Conservation (phyloP, 2,113 vertebrate species). For the Trachemys scripta region DNA sequence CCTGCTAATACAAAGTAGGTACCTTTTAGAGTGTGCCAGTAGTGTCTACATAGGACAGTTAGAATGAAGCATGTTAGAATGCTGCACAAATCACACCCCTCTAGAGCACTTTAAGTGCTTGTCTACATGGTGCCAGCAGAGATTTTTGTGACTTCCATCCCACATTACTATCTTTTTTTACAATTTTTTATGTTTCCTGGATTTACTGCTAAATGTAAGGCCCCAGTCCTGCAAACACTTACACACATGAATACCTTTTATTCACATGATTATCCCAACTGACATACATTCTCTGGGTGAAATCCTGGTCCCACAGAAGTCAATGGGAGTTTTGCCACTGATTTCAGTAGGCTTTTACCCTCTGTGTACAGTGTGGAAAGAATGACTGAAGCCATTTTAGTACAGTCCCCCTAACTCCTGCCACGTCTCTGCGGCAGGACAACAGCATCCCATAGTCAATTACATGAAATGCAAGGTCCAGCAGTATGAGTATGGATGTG, state of each 20-base stretch:
- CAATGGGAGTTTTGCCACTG: not conserved
- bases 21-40: not conserved
- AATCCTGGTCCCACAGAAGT: not conserved
- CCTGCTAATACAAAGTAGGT: not conserved
- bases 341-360: not conserved
- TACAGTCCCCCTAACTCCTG: not conserved
- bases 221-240: not conserved
- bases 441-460: not conserved
- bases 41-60: not conserved
- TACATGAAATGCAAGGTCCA: not conserved
- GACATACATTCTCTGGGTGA: not conserved
- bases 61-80: not conserved
- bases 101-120: not conserved
- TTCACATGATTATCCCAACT: not conserved
- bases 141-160: not conserved
- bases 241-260: not conserved
- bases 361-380: not conserved
- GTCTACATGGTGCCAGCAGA: no score
- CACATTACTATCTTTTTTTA: not conserved
- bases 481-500: no score
- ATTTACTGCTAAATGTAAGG: not conserved
- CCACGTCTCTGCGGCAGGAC: not conserved
- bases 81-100: not conserved
- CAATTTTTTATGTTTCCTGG: not conserved
- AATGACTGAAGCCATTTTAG: not conserved